Base-by-base conservation (phyloP, 2,888 invertebrate genomes). In the Mylabris sibirica region DNA sequence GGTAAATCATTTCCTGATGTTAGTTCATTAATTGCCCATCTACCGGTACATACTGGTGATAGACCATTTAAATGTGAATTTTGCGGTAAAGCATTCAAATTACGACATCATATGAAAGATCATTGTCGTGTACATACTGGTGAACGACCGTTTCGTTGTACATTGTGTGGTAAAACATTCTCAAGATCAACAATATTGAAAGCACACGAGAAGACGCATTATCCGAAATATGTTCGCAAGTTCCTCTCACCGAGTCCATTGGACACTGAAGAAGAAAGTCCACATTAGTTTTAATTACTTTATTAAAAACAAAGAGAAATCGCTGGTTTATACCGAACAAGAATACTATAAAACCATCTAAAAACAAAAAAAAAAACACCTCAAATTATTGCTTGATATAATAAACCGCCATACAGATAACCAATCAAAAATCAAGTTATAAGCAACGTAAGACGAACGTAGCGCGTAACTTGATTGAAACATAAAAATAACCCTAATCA, bases 21-120 rank as follows among this genome's bases (percentile, higher is more conserved):
- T 75, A 92, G 94, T 76, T 93, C 94, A 75, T 89, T 96, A 79
- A 95, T 95, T 84, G 91, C 93, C 76, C 95, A 95, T 85, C 88
- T 95, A 83, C 95, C 95, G 71, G 94, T 93, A 75, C 96, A 96
- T 85, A 95, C 95, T 69, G 95, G 95, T 76, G 95, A 96, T 83
- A 88, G 95, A 82, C 95, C 95, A 69, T 96, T 95, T 87, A 95
- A 95, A 87, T 96, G 95, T 88, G 95, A 96, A 86, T 96, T 95
- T 87, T 96, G 96, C 86, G 95, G 95, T 75, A 96, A 96, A 87
- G 95, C 95, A 78, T 96, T 96, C 88, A 96, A 96, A 85, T 87
- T 96, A 82, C 89, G 95, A 73, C 95, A 96, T 85, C 95, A 96
- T 87, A 95, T 96, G 95, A 96, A 96, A 87, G 95, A 96, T 87